phyloP scores from a whole-genome alignment of 2,797 vertebrate genomes.

The Myripristis jacobus region DNA sequence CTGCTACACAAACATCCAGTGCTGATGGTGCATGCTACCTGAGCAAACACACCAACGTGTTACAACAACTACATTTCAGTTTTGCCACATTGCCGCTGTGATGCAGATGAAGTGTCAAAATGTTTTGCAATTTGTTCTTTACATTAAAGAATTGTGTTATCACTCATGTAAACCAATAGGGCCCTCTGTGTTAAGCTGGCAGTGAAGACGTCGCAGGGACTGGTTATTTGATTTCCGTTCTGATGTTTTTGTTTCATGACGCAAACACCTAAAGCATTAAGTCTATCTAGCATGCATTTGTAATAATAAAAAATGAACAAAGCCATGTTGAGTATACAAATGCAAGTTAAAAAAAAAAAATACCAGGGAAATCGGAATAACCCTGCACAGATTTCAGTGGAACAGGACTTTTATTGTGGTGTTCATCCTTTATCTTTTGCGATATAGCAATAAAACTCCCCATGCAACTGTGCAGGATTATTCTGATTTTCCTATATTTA shows the following conservation, averaged over 20 bases:
- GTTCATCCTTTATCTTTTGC: too few species aligned
- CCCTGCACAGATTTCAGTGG: too few species aligned
- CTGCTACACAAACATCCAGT: conserved; percentile 65
- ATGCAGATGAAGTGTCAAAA: conserved; percentile 78
- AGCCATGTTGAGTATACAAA: background rate
- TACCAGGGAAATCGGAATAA: too few species aligned
- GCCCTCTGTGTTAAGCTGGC: conserved; percentile 23
- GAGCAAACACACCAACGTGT: conserved; percentile 76
- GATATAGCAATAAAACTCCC: too few species aligned
- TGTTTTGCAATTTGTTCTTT: conserved; percentile 67
- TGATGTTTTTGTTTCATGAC: conserved; percentile 2
- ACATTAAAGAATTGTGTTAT: conserved; percentile 63
- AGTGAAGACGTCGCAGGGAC: background rate
- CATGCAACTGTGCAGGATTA: too few species aligned
- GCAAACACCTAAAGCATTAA: background rate
- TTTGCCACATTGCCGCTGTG: conserved; percentile 69
- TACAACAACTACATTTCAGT: conserved; percentile 73
- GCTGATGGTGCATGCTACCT: conserved; percentile 71
- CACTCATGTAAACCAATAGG: conserved; percentile 44
- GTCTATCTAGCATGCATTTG: background rate
- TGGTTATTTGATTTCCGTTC: background rate
- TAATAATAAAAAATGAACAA: background rate
- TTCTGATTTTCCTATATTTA: too few species aligned
- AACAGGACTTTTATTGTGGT: too few species aligned
- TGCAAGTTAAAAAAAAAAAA: background rate